phyloP scores from a whole-genome alignment of 2,888 invertebrate species.

The Bombylius discolor region DNA sequence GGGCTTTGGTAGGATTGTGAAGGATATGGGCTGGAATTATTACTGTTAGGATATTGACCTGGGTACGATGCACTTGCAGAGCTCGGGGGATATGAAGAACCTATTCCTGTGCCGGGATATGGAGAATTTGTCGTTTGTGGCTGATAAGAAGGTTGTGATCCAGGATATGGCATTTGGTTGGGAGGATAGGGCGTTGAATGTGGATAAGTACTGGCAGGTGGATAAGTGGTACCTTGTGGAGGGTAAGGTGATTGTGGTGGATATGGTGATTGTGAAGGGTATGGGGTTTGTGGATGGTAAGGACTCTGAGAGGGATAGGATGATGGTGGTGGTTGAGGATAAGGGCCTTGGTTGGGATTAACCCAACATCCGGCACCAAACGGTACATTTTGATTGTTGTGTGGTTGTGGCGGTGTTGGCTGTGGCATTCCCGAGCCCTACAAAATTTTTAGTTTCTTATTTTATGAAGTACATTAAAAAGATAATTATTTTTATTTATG shows the following conservation, averaged over 20 bases:
- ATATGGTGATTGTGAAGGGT: constrained; percentile 9
- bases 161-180: background rate
- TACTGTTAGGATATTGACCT: background rate
- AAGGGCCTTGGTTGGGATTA: constrained; percentile 5
- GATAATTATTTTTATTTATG: too few species aligned
- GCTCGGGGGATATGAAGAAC: background rate
- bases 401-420: constrained; percentile 19
- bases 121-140: background rate
- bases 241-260: constrained; percentile 16
- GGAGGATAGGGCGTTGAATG: background rate
- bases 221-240: constrained; percentile 4
- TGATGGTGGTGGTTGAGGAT: constrained; percentile 13
- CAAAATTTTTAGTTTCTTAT: constrained; percentile 17
- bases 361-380: constrained; percentile 32
- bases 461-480: too few species aligned
- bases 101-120: background rate
- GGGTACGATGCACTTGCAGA: background rate
- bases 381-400: constrained; percentile 22
- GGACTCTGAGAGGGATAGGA: constrained; percentile 20
- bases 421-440: constrained; percentile 35
- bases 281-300: constrained; percentile 11
- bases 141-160: background rate
- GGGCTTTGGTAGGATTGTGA: background rate
- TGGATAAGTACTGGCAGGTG: constrained; percentile 2
- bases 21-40: background rate